Conservation (phyloP, 2,797 vertebrate species). For the Hylomyscus alleni region DNA sequence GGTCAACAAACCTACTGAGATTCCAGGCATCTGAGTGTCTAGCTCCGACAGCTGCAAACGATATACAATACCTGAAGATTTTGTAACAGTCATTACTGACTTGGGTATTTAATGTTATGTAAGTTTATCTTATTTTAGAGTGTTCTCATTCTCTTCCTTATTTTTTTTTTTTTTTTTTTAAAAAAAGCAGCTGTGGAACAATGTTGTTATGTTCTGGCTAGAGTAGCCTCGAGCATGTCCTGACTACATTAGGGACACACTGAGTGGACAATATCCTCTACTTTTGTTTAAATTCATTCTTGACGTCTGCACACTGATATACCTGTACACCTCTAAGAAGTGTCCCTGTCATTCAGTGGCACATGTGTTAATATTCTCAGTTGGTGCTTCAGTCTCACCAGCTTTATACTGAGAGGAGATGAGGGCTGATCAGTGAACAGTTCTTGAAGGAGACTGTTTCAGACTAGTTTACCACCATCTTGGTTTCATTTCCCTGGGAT, state of each 20-base stretch:
- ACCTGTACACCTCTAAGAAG: neutral
- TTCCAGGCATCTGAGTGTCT: too few species aligned
- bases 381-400: neutral
- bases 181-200: neutral
- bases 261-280: neutral
- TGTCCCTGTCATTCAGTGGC: neutral
- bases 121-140: neutral
- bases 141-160: neutral
- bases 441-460: neutral
- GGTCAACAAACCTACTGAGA: neutral
- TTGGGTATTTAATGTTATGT: neutral
- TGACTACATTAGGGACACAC: neutral
- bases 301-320: neutral
- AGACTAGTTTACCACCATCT: neutral
- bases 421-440: neutral
- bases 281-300: neutral
- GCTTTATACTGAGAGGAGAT: slow-evolving; percentile 9
- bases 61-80: neutral
- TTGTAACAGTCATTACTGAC: too few species aligned
- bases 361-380: neutral
- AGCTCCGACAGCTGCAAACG: neutral
- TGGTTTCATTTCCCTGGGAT: neutral
- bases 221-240: too few species aligned
- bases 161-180: too few species aligned
- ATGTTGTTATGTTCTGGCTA: neutral